Conservation (phyloP, 2,113 vertebrate genomes). For the Oncorhynchus gorbuscha region DNA sequence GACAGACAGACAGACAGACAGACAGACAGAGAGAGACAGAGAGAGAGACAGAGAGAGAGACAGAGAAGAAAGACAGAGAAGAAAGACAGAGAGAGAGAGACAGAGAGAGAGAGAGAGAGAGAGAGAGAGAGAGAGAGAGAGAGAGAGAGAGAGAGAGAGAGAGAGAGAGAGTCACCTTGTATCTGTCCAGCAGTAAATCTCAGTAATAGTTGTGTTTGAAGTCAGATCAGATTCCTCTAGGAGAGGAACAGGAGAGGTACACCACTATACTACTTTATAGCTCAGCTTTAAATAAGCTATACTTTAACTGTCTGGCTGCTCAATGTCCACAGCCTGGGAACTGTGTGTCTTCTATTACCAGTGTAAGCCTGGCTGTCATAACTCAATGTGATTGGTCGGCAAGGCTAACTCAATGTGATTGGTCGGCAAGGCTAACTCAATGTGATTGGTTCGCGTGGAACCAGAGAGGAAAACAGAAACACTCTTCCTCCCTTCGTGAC, state of each 20-base stretch:
- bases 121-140: no score
- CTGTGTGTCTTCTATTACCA: constrained; percentile 54
- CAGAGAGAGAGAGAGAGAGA: no score
- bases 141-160: not conserved
- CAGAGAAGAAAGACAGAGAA: no score
- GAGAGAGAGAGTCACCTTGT: constrained; percentile 23
- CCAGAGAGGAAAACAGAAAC: not conserved
- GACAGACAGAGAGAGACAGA: no score
- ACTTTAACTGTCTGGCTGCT: constrained; percentile 51
- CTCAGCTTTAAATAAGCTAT: constrained; percentile 53
- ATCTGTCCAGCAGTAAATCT: constrained; percentile 58
- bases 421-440: constrained; percentile 47
- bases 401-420: constrained; percentile 51
- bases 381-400: constrained; percentile 47
- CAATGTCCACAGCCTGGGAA: constrained; percentile 55
- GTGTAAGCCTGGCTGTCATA: constrained; percentile 24
- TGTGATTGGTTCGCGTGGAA: constrained; percentile 26
- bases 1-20: no score
- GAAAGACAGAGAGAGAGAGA: no score
- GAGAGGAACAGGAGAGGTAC: constrained; percentile 39
- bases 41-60: no score
- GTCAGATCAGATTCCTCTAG: constrained; percentile 45
- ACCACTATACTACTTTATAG: constrained; percentile 43
- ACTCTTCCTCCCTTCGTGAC: not conserved
- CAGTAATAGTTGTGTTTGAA: constrained; percentile 61